Evolutionary conservation across 2,113 vertebrate species (phyloP).

Genomic region (Paratilapia polleni): DNA sequence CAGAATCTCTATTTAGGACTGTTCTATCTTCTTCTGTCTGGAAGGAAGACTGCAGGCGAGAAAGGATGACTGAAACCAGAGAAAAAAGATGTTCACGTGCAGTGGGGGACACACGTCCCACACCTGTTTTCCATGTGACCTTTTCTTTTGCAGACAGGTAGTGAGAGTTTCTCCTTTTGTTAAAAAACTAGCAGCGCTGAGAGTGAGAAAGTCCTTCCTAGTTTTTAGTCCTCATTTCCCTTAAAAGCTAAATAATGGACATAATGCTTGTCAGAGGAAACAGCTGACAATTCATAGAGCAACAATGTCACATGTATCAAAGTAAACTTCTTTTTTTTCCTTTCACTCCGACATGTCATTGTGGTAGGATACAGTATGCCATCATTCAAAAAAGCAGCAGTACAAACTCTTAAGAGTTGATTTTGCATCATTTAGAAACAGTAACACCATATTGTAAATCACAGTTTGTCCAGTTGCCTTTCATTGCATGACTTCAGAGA

Average conservation of each 20-base stretch:
- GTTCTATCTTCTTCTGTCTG: constrained; percentile 33
- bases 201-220: constrained; percentile 28
- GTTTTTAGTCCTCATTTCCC: constrained; percentile 12
- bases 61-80: constrained; percentile 37
- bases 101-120: constrained; percentile 54
- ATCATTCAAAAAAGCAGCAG: constrained; percentile 60
- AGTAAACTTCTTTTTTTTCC: constrained; percentile 41
- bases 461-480: constrained; percentile 61
- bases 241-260: constrained; percentile 35
- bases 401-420: constrained; percentile 56
- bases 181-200: constrained; percentile 53
- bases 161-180: constrained; percentile 53
- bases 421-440: constrained; percentile 73
- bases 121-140: constrained; percentile 52
- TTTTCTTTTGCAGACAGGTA: constrained; percentile 59
- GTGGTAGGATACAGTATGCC: constrained; percentile 42
- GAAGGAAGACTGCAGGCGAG: constrained; percentile 32
- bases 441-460: constrained; percentile 58
- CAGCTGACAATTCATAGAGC: constrained; percentile 12
- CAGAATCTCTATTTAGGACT: constrained; percentile 42
- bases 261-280: constrained; percentile 13
- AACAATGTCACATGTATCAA: constrained; percentile 24
- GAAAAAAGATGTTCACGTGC: constrained; percentile 37
- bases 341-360: constrained; percentile 37
- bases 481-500: constrained; percentile 37